Evolutionary conservation across 2,888 invertebrate genomes (phyloP), one percentile per base, ranked within the genome.

Genomic region (Timema cristinae): DNA sequence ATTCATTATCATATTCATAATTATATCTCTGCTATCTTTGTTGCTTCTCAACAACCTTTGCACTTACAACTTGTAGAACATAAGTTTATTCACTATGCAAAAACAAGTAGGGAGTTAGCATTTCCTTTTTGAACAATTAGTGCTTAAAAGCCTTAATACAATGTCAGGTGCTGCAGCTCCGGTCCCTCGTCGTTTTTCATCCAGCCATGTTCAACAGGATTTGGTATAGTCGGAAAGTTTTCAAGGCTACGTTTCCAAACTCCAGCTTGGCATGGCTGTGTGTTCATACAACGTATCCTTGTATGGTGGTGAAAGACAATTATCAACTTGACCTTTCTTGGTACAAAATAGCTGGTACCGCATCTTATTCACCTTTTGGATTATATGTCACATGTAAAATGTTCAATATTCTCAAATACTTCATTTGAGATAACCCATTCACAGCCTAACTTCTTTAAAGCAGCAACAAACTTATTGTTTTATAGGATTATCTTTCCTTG

Each of bases 61-160:
- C 56, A 56, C 56, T 56, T 56, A 11, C 56, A 56, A 56, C 56
- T 56, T 56, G 56, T 56, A 56, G 56, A 56, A 16, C 56, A 56
- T 56, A 56, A 56, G 56, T 56, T 56, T 56, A 16, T 56, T 56
- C 56, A 56, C 56, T 56, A 56, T 16, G 16, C 56, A 56, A 56
- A 7, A 15, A 11, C 56, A 56, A 56, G 56, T 56, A 56, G 56
- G 56, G 11, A 56, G 56, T 56, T 56, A n/a, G 6, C 56, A 56
- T 56, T 13, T 56, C 56, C 56, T 56, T 6, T 6, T 56, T 56
- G 6, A 56, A 56, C 56, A 56, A 13, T 56, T 56, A 6, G 6
- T 6, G n/a, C 56, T 56, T 56, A 56, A 56, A 56, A 56, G 56
- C 56, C 16, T 7, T 56, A 56, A 11, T 56, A 56, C 56, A 56